Evolutionary conservation across 2,113 vertebrate genomes (phyloP).

Genomic region (Pygoscelis adeliae): DNA sequence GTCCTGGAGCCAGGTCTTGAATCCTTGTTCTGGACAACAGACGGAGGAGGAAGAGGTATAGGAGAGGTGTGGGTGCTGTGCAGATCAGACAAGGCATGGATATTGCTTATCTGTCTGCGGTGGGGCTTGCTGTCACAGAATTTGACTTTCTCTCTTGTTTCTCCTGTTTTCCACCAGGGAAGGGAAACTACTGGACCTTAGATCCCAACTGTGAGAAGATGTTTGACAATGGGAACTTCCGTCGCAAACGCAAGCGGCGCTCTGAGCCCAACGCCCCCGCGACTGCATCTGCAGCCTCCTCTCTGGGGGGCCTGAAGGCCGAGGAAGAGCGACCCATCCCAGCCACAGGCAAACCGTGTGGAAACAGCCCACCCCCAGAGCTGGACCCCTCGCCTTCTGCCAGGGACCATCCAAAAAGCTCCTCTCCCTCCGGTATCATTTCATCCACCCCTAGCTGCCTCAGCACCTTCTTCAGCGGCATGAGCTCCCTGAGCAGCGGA

Average conservation of each 20-base stretch:
- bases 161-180: conserved; percentile 77
- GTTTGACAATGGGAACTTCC: conserved; percentile 98
- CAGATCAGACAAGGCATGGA: accelerated
- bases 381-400: conserved; percentile 83
- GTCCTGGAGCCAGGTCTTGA: not conserved
- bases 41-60: not conserved
- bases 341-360: conserved; percentile 47
- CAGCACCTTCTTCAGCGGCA: conserved; percentile 90
- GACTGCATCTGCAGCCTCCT: not conserved
- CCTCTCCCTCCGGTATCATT: conserved; percentile 79
- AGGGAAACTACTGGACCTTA: conserved; percentile 98
- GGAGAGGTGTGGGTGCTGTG: not conserved
- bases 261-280: conserved; percentile 76
- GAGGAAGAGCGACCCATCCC: conserved; percentile 78
- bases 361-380: conserved; percentile 79
- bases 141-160: not conserved
- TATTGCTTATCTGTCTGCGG: not conserved
- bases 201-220: conserved; percentile 99
- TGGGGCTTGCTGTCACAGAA: not conserved
- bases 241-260: conserved; percentile 92
- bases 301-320: conserved; percentile 69
- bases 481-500: conserved; percentile 79
- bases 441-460: conserved; percentile 83
- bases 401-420: conserved; percentile 81
- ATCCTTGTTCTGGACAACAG: not conserved